A percentile compares a stretch with the other conserved stretches of the same genome.
These are phyloP conservation scores for Pogonocherus hispidulus DNA, from an alignment of 2,888 invertebrate species.

Conservation along the genomic window DNA sequence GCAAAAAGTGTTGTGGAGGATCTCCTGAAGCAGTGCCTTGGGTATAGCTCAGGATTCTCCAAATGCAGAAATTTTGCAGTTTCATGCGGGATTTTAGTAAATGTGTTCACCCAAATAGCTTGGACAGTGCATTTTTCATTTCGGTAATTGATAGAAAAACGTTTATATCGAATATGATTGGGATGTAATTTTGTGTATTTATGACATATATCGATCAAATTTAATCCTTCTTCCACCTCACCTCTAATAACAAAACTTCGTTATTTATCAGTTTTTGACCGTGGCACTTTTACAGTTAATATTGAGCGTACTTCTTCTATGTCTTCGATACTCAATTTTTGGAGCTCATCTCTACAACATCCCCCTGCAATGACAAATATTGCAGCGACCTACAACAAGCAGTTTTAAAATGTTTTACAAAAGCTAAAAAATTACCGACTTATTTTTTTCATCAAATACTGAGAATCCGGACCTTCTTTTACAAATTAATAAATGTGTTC, in stretches of 20 bases:
- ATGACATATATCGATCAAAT: neutral
- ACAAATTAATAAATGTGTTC: conserved; percentile 3
- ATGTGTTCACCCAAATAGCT: too few relatives aligned
- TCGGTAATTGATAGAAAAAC: too few relatives aligned
- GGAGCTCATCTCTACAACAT: conserved; percentile 39
- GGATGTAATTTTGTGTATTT: too few relatives aligned
- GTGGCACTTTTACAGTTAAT: neutral
- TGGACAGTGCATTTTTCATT: too few relatives aligned
- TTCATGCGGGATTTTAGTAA: too few relatives aligned
- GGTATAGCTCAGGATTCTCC: too few relatives aligned
- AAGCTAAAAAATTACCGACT: neutral
- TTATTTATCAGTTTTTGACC: neutral
- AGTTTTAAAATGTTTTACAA: neutral
- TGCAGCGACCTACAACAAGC: conserved; percentile 11
- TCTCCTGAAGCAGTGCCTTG: too few relatives aligned
- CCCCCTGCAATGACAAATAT: conserved; percentile 41
- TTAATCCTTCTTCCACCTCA: neutral
- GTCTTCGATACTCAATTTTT: conserved; percentile 36
- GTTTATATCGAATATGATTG: too few relatives aligned
- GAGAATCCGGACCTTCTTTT: conserved; percentile 34
- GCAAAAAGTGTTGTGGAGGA: too few relatives aligned
- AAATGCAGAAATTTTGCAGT: too few relatives aligned
- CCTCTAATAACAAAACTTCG: neutral
- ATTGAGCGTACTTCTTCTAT: conserved; percentile 13
- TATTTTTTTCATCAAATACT: conserved; percentile 37